Conservation (phyloP, 2,113 vertebrate species). For the Sinocyclocheilus maitianheensis region DNA sequence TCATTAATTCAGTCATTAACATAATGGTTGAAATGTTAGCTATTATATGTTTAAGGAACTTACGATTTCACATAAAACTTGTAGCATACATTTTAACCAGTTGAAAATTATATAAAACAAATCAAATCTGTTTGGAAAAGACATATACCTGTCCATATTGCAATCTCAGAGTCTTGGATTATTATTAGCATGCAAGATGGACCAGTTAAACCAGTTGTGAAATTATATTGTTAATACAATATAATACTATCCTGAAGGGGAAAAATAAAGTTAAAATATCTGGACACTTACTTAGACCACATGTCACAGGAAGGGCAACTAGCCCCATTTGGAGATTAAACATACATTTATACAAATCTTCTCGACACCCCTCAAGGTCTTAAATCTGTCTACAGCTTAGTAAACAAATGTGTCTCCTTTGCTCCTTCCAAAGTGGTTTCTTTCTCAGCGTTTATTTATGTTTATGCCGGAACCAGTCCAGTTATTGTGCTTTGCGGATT, state of each 20-base stretch:
- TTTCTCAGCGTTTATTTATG: slow-evolving; percentile 7
- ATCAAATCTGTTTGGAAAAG: background rate
- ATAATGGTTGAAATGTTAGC: background rate
- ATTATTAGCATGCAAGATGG: background rate
- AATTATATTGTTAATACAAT: background rate
- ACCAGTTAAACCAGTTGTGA: background rate
- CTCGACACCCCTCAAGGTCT: background rate
- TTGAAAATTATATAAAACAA: background rate
- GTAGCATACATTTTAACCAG: background rate
- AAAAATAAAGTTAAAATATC: background rate
- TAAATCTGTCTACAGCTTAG: slow-evolving; percentile 18
- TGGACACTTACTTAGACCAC: background rate
- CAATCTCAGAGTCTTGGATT: background rate
- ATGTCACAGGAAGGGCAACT: background rate
- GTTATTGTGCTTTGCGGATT: background rate
- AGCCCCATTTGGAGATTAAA: slow-evolving; percentile 16
- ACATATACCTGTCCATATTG: background rate
- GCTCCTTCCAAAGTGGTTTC: background rate
- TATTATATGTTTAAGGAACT: background rate
- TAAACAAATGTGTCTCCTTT: slow-evolving; percentile 6
- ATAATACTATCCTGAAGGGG: background rate
- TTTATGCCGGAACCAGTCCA: background rate
- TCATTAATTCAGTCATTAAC: background rate
- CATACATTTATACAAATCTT: slow-evolving; percentile 6
- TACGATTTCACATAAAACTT: background rate